A percentile compares a stretch with the other conserved stretches of the same genome.
phyloP scores from a whole-genome alignment of 64 coral and sea anemone genomes.

The Montipora efflorescens region DNA sequence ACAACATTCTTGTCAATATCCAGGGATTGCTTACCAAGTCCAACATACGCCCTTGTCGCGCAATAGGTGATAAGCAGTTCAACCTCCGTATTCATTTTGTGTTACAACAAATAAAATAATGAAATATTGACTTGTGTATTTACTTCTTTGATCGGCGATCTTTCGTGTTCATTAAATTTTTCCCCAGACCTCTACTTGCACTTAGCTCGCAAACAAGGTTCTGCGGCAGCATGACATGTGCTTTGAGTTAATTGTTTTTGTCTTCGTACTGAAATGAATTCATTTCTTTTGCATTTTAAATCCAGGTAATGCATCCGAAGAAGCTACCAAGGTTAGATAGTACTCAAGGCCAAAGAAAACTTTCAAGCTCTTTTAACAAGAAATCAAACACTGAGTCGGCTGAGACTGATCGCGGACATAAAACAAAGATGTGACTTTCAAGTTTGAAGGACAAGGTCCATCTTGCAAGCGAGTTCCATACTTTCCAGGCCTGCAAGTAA shows the following conservation, averaged over 20 bases:
- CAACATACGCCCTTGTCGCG: constrained; percentile 9
- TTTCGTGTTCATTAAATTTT: background rate
- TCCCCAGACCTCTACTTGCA: constrained; percentile 17
- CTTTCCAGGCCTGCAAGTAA: no score
- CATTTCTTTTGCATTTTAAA: background rate
- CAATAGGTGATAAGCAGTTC: constrained; percentile 32
- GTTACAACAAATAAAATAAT: constrained; percentile 12
- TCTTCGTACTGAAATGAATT: background rate
- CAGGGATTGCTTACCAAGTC: constrained; percentile 1
- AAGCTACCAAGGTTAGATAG: background rate
- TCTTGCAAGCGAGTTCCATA: no score
- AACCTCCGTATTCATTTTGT: constrained; percentile 9
- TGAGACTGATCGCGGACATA: background rate
- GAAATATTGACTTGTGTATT: constrained; percentile 25
- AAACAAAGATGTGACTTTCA: background rate
- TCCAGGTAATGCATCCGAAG: background rate
- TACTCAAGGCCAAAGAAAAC: background rate
- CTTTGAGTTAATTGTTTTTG: background rate
- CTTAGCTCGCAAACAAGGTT: background rate
- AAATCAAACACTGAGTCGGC: background rate
- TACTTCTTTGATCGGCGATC: constrained; percentile 10
- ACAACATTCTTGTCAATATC: no score
- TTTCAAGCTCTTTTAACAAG: background rate
- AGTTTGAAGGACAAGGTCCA: background rate
- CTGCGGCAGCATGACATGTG: no score